Base-by-base conservation (phyloP, 1,140 invertebrate species). In the Parasteatoda tepidariorum region DNA sequence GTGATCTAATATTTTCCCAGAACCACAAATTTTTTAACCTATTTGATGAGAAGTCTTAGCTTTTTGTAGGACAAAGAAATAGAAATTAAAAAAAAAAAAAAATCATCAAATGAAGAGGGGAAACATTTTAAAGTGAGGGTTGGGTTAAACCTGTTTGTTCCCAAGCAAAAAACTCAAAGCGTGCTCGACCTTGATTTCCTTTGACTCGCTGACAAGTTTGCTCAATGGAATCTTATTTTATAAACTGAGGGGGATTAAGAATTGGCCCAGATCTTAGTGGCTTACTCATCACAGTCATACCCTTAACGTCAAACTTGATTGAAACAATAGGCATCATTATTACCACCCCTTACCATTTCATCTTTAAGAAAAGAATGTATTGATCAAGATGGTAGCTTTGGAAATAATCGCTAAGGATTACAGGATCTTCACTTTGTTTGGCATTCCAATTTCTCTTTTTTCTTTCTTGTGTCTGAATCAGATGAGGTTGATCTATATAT, bases 401-500 rank as follows among this genome's bases (percentile, higher is more conserved):
- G 24, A 82, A 41, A 31, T 82, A 82, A 82, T 82, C 54, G 66
- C 66, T 6, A 71, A 64, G 66, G 78, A 82, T 82, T 82, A 79
- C 54, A 68, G 76, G 76, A 79, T 79, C 62, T 54, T 55, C 68
- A 66, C 76, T 76, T 59, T 71, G 55, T 61, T 74, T n/a, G 73
- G 59, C 30, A 79, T 79, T 57, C 62, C 75, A 57, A 30, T 57
- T 62, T 62, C 33, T 57, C 4, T 59, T 7, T 34, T 66, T 33
- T 33, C 0, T 66, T 64, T 68, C 48, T 55, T 55, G 18, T 38
- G n/a, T 18, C 66, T 34, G 66, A 64, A 34, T 31, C 38, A 38
- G 59, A 76, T 67, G 75, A 48, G 62, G 61, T 78, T 71, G 78
- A 41, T 82, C 78, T 68, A 82, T 82, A 70, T 82, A 82, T 82